phyloP scores from a whole-genome alignment of 2,113 vertebrate species.

The Dryoscopus gambensis region DNA sequence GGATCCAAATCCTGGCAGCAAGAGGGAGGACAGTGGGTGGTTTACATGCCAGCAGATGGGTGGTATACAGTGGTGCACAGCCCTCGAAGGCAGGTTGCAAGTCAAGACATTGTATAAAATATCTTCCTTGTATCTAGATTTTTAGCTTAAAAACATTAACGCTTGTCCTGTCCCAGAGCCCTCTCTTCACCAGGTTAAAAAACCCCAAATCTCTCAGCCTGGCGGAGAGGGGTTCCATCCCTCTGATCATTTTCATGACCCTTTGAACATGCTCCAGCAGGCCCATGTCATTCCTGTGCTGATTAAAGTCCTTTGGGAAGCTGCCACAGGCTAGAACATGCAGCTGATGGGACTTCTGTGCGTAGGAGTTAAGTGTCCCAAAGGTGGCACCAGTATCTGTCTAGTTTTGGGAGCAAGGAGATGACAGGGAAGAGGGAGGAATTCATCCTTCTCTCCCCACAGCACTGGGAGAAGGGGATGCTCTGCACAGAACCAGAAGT shows the following conservation, averaged over 20 bases:
- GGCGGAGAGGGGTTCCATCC: not conserved
- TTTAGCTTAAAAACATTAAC: not conserved
- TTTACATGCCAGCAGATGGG: not conserved
- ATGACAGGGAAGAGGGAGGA: not conserved
- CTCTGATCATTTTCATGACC: not conserved
- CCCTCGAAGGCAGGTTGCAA: not conserved
- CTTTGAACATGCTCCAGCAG: not conserved
- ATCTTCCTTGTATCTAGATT: not conserved
- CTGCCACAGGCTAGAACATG: not conserved
- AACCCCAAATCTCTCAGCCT: not conserved
- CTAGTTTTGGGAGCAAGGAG: not conserved
- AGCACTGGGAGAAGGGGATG: not conserved
- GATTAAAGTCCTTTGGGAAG: not conserved
- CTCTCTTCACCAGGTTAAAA: not conserved
- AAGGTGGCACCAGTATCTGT: not conserved
- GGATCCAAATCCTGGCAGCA: not conserved
- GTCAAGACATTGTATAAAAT: not conserved
- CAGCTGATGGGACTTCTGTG: not conserved
- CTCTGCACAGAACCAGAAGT: not conserved
- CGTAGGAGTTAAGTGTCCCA: not conserved
- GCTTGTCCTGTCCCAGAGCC: not conserved
- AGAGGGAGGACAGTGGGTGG: not conserved
- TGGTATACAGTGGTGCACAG: accelerated
- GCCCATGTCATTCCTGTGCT: not conserved
- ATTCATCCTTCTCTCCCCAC: not conserved